Percentiles rank a stretch among this genome's conserved stretches.
phyloP scores from a whole-genome alignment of 1,140 invertebrate species.

The Eufriesea mexicana region DNA sequence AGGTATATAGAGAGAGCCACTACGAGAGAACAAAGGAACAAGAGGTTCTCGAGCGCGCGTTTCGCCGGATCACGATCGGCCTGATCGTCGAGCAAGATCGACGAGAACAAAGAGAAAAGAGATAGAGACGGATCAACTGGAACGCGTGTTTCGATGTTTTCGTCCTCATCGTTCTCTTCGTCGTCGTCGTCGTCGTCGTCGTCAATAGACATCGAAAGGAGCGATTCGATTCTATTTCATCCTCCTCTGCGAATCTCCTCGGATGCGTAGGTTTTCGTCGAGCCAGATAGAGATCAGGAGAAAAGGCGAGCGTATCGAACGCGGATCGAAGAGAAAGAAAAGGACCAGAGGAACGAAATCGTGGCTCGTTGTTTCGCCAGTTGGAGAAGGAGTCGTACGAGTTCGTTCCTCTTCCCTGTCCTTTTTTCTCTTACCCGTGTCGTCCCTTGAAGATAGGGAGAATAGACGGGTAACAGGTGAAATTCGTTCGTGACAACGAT shows the following conservation, averaged over 20 bases:
- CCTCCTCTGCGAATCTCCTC: slow-evolving; percentile 41
- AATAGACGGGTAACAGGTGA: not conserved
- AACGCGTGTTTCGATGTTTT: slow-evolving; percentile 30
- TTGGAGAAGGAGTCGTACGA: slow-evolving; percentile 8
- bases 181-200: slow-evolving; percentile 8
- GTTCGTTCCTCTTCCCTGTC: slow-evolving; percentile 7
- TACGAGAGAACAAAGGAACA: not conserved
- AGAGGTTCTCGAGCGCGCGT: slow-evolving; percentile 1
- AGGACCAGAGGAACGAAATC: not conserved
- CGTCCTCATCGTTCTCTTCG: slow-evolving; percentile 31
- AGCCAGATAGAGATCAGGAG: slow-evolving; percentile 13
- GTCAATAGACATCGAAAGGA: slow-evolving; percentile 20
- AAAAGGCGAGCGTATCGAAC: not conserved
- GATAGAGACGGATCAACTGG: not conserved
- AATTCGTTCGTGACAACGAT: not conserved
- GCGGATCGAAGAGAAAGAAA: not conserved
- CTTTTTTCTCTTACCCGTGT: not conserved
- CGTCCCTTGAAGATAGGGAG: not conserved
- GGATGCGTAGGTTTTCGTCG: slow-evolving; percentile 23
- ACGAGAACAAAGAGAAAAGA: not conserved
- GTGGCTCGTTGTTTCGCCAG: not conserved
- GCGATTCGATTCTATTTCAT: slow-evolving; percentile 54
- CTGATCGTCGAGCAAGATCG: slow-evolving; percentile 19
- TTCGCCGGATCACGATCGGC: slow-evolving; percentile 24
- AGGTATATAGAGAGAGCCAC: too few species aligned